Base-by-base conservation (phyloP, 1,140 invertebrate species). In the Ladona fulva region DNA sequence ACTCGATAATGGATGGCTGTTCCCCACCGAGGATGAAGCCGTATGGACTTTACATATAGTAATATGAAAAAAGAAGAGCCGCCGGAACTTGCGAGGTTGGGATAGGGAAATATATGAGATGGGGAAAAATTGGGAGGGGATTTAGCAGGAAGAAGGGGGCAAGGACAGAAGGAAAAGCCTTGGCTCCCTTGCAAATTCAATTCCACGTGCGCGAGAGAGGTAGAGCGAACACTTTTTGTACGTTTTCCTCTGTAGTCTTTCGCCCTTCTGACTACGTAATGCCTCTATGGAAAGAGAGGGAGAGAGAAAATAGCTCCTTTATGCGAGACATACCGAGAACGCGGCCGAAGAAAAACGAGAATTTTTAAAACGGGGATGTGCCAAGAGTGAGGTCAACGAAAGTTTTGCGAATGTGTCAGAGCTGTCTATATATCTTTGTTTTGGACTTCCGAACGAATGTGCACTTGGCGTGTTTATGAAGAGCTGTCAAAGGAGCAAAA, bases 211-310 rank as follows among this genome's bases (percentile, higher is more conserved):
- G 52, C 52, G 52, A 66, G 52, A 66, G 16, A 66, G n/a, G n/a
- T n/a, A n/a, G n/a, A n/a, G n/a, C n/a, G 52, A 22, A 19, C n/a
- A 66, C 52, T 66, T 22, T 66, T 22, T 37, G 29, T 37, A 37
- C 52, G 14, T 12, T 66, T 22, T 12, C 52, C 52, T 22, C 1
- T 22, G 52, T 66, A 66, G 16, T 66, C 52, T 66, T 66, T 66
- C 52, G n/a, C 52, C n/a, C 52, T 66, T 66, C 52, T 66, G 52
- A 66, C 52, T 66, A 66, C 14, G 52, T 66, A 66, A 66, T 66
- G n/a, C 12, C 44, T 19, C 44, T 10, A 52, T 52, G 44, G 44
- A 52, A 10, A 19, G 44, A 19, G 44, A 19, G 44, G 44, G 44
- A 52, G 44, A 19, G 44, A 66, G 52, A 12, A 16, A 3, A 66